Percentiles rank a stretch among this genome's conserved stretches.
Evolutionary conservation across 2,797 vertebrate species (phyloP).

Genomic region (Sorex maritimensis): DNA sequence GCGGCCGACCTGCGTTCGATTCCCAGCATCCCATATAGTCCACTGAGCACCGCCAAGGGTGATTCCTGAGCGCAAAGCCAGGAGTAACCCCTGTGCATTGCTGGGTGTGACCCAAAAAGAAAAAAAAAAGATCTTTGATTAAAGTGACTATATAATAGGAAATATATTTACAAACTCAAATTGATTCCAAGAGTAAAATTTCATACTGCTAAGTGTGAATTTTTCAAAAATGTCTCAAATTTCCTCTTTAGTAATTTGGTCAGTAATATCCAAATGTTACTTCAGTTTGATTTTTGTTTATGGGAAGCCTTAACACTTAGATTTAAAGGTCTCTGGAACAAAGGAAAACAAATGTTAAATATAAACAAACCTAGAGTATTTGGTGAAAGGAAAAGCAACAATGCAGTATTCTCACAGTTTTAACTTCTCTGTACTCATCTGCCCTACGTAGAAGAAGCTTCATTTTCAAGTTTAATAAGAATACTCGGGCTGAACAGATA

Average conservation of each 20-base stretch:
- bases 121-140: constrained; percentile 24
- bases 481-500: neutral
- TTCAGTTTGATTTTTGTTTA: constrained; percentile 63
- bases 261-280: constrained; percentile 46
- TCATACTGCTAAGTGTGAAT: constrained; percentile 21
- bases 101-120: too few species aligned
- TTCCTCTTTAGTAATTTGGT: neutral
- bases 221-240: too few species aligned
- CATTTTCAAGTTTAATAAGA: constrained; percentile 32
- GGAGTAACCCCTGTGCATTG: too few species aligned
- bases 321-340: constrained; percentile 54
- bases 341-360: constrained; percentile 40
- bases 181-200: constrained; percentile 60
- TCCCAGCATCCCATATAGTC: too few species aligned
- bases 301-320: constrained; percentile 22
- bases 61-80: too few species aligned
- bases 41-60: too few species aligned
- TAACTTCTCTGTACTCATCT: constrained; percentile 8
- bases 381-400: constrained; percentile 26
- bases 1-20: too few species aligned
- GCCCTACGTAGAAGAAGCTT: constrained; percentile 30
- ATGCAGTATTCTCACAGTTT: neutral
- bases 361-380: constrained; percentile 27
- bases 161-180: constrained; percentile 51
- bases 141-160: constrained; percentile 52